Evolutionary conservation across 2,797 vertebrate genomes (phyloP), one percentile per base, ranked within the genome.

Genomic region (Leptatherina wallacei): DNA sequence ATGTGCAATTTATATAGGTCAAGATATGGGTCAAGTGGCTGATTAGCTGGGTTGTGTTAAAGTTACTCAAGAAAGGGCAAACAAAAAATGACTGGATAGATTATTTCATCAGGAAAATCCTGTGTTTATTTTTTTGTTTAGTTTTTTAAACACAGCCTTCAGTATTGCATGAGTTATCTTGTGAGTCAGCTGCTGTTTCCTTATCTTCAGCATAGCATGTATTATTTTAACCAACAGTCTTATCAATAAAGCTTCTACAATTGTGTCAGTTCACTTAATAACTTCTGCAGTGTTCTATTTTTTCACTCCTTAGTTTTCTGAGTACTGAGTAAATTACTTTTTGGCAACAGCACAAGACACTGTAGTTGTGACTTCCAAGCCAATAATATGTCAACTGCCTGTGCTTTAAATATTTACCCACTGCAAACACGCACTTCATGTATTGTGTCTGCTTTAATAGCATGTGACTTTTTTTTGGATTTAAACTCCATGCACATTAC

Each of bases 331-430:
- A 78, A 82, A 82, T 81, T 60, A 65, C 65, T 67, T 69, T 62
- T 61, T 85, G 88, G 88, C 83, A 84, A 58, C 52, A 8, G 44
- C 62, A 35, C 64, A 65, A 71, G 78, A 71, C 72, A 60, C 83
- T 85, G 79, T 35, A 75, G 81, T 65, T 32, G 65, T 70, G 74
- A 79, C 68, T 80, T 86, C 84, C 65, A 69, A 78, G 71, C 84
- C 85, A 87, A 90, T 89, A 82, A 87, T 87, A 86, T 58, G 59
- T 81, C 75, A 76, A 58, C 77, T 83, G 88, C 83, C 71, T 80
- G 83, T 73, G 80, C 77, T 90, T 84, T 89, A 85, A 87, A 90
- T 90, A 92, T 91, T 90, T 90, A 84, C 79, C 74, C 73, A 68
- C 30, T 62, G 74, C 76, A 79, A 75, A 75, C 80, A 64, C 44